Evolutionary conservation across 2,888 invertebrate species (phyloP), one percentile per base, ranked within the genome.

Genomic region (Yponomeuta plumbellus): DNA sequence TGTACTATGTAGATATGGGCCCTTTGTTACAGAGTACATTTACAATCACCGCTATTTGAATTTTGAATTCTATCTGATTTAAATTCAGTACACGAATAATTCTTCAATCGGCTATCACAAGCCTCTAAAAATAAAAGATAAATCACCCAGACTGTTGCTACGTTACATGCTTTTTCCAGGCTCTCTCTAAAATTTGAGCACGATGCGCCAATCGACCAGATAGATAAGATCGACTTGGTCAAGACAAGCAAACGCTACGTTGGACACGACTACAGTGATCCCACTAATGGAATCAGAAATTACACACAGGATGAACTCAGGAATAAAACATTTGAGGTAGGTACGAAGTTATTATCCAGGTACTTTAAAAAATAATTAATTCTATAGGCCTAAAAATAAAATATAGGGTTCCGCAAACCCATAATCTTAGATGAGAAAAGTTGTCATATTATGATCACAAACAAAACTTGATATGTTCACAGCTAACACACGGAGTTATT

Each of bases 221-320:
- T 81, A 0, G 84, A 84, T 11, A 85, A 87, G 69, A 68, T 86
- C 0, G 80, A 85, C n/a, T 73, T 88, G 0, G 75, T 75, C 0
- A 75, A 81, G 13, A 78, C 79, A 0, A 73, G 75, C 0, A 74
- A 86, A 1, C 82, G 84, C 2, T 88, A 89, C 61, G 79, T 78
- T 0, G 79, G 81, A 0, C 85, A 84, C 0, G 84, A 82, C 23
- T 88, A 80, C 65, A 80, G 75, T 5, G 81, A 89, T 26, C 86
- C 88, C 0, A 82, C 83, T 0, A 86, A 85, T 4, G 88, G 87
- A 0, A 88, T 90, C 6, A 74, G 78, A 3, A 80, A 79, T 3
- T 70, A 74, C 0, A 76, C 78, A 0, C 88, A 90, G 66, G 71
- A 67, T 0, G 75, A 77, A 0, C 66, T 90, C 69, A 82, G 80